phyloP scores from a whole-genome alignment of 2,113 vertebrate genomes.

The Vimba vimba region DNA sequence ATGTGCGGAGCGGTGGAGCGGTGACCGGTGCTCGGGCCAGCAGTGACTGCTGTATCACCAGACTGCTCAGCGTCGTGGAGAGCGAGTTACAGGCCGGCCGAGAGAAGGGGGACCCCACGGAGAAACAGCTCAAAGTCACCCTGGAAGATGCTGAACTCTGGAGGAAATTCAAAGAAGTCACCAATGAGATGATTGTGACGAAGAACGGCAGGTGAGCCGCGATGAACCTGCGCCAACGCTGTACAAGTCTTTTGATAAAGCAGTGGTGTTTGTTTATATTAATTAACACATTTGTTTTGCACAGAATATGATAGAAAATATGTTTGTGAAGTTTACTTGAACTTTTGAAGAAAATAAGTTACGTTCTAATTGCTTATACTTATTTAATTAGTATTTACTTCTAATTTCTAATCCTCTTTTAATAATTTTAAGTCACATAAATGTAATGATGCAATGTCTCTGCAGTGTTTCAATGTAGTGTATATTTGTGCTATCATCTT shows the following conservation, averaged over 20 bases:
- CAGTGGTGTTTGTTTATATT: background rate
- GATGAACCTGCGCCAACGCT: background rate
- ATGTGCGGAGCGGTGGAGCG: constrained; percentile 53
- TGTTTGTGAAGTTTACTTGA: background rate
- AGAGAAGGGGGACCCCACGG: constrained; percentile 93
- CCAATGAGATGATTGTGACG: constrained; percentile 99
- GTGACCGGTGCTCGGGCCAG: constrained; percentile 59
- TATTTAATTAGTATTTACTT: too few species aligned
- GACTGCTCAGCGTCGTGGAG: constrained; percentile 90
- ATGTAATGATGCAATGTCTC: background rate
- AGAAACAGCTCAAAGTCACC: constrained; percentile 87
- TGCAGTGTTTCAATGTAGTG: background rate
- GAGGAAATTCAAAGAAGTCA: constrained; percentile 92
- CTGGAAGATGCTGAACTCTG: constrained; percentile 92
- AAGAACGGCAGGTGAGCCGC: constrained; percentile 91
- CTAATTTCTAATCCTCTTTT: too few species aligned
- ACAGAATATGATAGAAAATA: background rate
- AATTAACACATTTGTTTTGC: background rate
- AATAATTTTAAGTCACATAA: background rate
- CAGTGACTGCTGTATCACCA: constrained; percentile 79
- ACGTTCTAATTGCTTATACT: background rate
- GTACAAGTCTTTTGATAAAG: background rate
- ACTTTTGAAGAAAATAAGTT: background rate
- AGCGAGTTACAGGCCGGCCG: constrained; percentile 87
- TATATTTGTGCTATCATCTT: too few species aligned